phyloP scores from a whole-genome alignment of 2,113 vertebrate genomes.

The Heterotilapia buettikoferi region DNA sequence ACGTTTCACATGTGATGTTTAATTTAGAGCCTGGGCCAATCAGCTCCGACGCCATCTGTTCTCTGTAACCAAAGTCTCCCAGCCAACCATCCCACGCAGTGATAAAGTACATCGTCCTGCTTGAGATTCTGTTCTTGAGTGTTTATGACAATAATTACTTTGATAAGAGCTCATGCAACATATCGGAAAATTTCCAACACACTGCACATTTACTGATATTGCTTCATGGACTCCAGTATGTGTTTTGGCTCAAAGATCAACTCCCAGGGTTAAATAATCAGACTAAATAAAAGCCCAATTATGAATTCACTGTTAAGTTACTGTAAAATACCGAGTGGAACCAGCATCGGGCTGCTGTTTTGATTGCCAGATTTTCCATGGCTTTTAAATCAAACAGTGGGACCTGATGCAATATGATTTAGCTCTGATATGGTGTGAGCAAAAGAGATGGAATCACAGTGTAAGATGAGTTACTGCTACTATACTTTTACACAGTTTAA shows the following conservation, averaged over 20 bases:
- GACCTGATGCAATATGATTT: neutral
- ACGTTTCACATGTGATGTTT: neutral
- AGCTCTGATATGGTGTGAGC: neutral
- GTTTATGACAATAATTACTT: neutral
- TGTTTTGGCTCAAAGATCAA: neutral
- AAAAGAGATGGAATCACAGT: neutral
- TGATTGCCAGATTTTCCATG: neutral
- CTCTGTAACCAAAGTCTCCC: accelerated
- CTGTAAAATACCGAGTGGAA: neutral
- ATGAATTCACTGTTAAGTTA: neutral
- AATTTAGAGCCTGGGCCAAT: accelerated
- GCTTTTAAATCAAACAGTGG: neutral
- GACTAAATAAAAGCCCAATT: accelerated
- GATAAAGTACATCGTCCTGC: neutral
- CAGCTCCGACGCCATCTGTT: neutral
- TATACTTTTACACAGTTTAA: neutral
- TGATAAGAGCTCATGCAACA: neutral
- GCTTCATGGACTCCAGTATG: neutral
- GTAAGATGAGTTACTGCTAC: neutral
- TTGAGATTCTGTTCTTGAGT: too few species aligned
- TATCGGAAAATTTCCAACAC: accelerated
- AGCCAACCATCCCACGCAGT: neutral
- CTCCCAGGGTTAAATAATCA: neutral
- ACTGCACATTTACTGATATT: neutral
- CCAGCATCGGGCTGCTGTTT: neutral